Conservation (phyloP, 2,113 vertebrate genomes). For the Steatornis caripensis region DNA sequence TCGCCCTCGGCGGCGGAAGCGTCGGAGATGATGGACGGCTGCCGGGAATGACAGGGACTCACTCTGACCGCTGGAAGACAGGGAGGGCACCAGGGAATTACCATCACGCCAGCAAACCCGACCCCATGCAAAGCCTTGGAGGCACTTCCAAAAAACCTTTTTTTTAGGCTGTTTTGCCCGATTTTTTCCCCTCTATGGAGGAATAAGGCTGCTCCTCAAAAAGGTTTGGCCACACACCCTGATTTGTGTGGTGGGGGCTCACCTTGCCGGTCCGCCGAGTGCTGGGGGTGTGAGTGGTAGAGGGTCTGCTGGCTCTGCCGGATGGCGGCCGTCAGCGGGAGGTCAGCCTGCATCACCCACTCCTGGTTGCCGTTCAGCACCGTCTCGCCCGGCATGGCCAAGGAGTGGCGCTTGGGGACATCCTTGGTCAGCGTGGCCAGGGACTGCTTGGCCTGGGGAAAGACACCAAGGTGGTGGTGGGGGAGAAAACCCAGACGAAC, state of each 20-base stretch:
- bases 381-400: conserved; percentile 93
- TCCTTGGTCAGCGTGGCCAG: conserved; percentile 96
- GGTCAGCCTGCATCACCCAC: conserved; percentile 97
- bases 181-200: rapidly evolving
- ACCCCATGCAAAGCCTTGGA: rapidly evolving
- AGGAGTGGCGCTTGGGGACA: conserved; percentile 93
- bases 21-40: conserved; percentile 93
- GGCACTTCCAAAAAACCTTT: rapidly evolving
- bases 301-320: conserved; percentile 98
- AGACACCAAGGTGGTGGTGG: background rate
- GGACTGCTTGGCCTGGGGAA: conserved; percentile 93
- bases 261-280: conserved; percentile 94
- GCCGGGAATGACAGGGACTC: conserved; percentile 95
- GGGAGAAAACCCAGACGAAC: rapidly evolving
- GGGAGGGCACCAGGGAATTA: background rate
- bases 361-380: conserved; percentile 98
- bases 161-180: background rate
- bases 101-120: background rate
- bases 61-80: conserved; percentile 84
- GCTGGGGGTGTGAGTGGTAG: conserved; percentile 87
- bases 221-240: rapidly evolving
- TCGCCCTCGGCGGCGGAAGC: conserved; percentile 90
- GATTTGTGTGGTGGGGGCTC: background rate
- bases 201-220: background rate
- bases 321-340: conserved; percentile 95